Evolutionary conservation across 2,797 vertebrate species (phyloP).

Genomic region (Forpus xanthops): DNA sequence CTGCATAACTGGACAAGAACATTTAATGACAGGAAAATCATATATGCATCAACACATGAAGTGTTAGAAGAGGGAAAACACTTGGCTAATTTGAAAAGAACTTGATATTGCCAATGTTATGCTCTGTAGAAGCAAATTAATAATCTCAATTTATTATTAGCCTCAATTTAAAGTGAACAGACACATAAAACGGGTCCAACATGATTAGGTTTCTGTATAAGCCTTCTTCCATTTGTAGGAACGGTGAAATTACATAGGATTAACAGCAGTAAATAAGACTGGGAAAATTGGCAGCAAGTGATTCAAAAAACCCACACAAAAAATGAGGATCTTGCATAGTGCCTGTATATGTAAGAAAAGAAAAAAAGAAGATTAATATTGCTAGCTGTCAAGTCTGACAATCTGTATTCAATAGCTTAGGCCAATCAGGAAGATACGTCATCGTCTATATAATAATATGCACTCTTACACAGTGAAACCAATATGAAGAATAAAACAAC

Average conservation of each 20-base stretch:
- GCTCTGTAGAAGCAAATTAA: background rate
- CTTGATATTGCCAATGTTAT: background rate
- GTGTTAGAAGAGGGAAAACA: background rate
- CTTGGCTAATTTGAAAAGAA: background rate
- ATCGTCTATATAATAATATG: background rate
- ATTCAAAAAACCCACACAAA: background rate
- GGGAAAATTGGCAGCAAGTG: background rate
- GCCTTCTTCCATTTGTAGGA: background rate
- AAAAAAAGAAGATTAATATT: background rate
- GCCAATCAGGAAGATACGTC: background rate
- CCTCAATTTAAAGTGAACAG: background rate
- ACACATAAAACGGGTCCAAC: background rate
- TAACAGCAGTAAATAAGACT: background rate
- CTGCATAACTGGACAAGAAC: background rate
- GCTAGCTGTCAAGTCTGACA: background rate
- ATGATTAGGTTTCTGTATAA: background rate
- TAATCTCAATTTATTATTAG: background rate
- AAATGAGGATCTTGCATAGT: background rate
- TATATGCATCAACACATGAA: background rate
- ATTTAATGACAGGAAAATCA: background rate
- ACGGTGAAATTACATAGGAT: rapidly evolving
- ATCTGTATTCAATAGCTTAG: background rate
- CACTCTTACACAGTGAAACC: background rate
- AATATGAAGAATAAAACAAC: background rate
- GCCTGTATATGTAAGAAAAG: background rate